Conservation (phyloP, 2,113 vertebrate genomes). For the Acanthochromis polyacanthus region DNA sequence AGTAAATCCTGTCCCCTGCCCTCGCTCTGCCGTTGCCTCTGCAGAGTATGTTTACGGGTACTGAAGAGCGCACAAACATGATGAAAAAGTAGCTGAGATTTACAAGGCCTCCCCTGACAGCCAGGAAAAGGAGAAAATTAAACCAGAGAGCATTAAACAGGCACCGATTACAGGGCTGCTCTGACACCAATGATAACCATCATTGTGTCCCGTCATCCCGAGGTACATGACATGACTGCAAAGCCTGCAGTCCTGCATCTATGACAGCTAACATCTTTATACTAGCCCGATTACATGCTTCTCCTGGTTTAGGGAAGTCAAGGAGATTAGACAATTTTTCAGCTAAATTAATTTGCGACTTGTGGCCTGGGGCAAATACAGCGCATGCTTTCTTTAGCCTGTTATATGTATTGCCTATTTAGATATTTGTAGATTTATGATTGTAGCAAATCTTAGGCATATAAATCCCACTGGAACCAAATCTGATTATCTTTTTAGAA, state of each 20-base stretch:
- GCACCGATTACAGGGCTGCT: constrained; percentile 79
- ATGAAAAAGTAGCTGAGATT: constrained; percentile 99
- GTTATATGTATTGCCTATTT: constrained; percentile 2
- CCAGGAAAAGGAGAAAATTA: constrained; percentile 86
- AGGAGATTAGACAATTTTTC: constrained; percentile 47
- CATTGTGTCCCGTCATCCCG: constrained; percentile 73
- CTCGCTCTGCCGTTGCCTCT: constrained; percentile 83
- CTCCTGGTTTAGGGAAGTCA: constrained; percentile 28
- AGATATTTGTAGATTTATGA: constrained; percentile 10
- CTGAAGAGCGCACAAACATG: constrained; percentile 96
- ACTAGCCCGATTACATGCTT: constrained; percentile 48
- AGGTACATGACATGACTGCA: constrained; percentile 74
- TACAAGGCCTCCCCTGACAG: constrained; percentile 94
- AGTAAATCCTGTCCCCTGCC: constrained; percentile 92
- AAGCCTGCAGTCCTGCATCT: constrained; percentile 58
- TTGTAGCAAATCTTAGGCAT: constrained; percentile 4
- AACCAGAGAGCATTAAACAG: constrained; percentile 86
- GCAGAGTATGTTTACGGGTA: constrained; percentile 90
- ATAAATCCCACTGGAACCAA: constrained; percentile 8
- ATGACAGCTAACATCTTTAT: constrained; percentile 71
- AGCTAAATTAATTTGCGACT: constrained; percentile 30
- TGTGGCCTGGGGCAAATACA: constrained; percentile 22
- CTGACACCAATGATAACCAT: constrained; percentile 82
- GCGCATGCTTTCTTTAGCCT: neutral
- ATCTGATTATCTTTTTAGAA: neutral